Base-by-base conservation (phyloP, 1,140 invertebrate species). In the Eufriesea mexicana region DNA sequence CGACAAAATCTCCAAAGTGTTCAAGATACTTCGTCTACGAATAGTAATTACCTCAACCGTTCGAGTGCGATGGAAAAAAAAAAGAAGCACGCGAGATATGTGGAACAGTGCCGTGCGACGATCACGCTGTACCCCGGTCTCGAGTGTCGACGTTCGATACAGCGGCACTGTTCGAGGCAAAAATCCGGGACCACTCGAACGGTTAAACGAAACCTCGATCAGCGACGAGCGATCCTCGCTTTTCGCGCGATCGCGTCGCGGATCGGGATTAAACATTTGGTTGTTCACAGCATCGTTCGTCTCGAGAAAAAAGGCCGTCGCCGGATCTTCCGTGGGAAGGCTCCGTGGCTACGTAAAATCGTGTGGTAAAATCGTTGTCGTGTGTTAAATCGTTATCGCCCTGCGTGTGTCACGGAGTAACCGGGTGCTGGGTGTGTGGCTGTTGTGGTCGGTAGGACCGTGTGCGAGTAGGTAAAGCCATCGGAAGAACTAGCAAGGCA, bases 211-310 rank as follows among this genome's bases (percentile, higher is more conserved):
- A 35, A 35, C 5, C 4, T 10, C 54, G 35, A 49, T 35, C 35
- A 35, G 1, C 35, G 35, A 35, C 35, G 35, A 35, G 35, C 35
- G 35, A 35, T 35, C 35, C 35, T 35, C 35, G 35, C 35, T 35
- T 1, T 2, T 4, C 1, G 35, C 10, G n/a, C 81, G 35, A 35
- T 70, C 28, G 47, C 12, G 7, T 55, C 51, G 54, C 2, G n/a
- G n/a, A 28, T 49, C 47, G 75, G 5, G 4, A 10, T 45, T 49
- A 64, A 83, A 77, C 76, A 72, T 81, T 84, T 51, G 71, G 79
- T 81, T 75, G 83, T 84, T 84, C 83, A 84, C 78, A 64, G 83
- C 83, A 81, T 82, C 42, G 64, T 81, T 84, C 18, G 35, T 61
- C 62, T 49, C 28, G 18, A n/a, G 18, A 67, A n/a, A 51, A 57